Conservation (phyloP, 2,797 vertebrate genomes). For the Danio choprae region DNA sequence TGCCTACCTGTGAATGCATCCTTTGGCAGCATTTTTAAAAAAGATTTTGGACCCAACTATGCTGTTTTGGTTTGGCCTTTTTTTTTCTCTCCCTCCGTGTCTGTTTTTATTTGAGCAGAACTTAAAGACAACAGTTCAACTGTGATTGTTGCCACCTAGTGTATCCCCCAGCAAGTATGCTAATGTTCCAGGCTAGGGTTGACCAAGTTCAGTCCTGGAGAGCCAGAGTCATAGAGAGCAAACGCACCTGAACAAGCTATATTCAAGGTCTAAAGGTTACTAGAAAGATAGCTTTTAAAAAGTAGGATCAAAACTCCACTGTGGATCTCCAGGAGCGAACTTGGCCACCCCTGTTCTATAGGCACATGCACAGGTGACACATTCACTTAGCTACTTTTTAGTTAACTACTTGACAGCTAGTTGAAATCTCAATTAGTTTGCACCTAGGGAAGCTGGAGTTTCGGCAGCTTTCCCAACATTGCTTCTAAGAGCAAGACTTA, state of each 20-base stretch:
- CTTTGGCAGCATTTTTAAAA: no score
- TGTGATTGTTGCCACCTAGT: constrained; percentile 33
- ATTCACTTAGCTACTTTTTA: not conserved
- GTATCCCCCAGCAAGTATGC: not conserved
- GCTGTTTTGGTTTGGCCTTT: no score
- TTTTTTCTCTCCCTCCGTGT: not conserved
- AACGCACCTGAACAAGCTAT: not conserved
- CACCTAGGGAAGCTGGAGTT: not conserved
- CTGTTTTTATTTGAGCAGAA: not conserved
- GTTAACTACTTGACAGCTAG: not conserved
- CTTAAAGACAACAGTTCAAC: not conserved
- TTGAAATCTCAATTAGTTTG: constrained; percentile 1
- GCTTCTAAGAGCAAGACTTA: not conserved
- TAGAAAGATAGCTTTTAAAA: not conserved
- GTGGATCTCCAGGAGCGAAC: not conserved
- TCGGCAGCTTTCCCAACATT: not conserved
- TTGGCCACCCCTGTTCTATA: not conserved
- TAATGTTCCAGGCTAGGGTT: not conserved
- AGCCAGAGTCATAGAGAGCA: not conserved
- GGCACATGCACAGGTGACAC: no score
- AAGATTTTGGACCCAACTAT: no score
- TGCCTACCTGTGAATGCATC: no score
- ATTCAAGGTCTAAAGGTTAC: not conserved
- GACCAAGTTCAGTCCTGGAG: not conserved
- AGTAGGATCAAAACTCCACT: not conserved